These are phyloP conservation scores for Stegana nigrithorax DNA, from an alignment of 2,888 invertebrate species.

Conservation along the genomic window DNA sequence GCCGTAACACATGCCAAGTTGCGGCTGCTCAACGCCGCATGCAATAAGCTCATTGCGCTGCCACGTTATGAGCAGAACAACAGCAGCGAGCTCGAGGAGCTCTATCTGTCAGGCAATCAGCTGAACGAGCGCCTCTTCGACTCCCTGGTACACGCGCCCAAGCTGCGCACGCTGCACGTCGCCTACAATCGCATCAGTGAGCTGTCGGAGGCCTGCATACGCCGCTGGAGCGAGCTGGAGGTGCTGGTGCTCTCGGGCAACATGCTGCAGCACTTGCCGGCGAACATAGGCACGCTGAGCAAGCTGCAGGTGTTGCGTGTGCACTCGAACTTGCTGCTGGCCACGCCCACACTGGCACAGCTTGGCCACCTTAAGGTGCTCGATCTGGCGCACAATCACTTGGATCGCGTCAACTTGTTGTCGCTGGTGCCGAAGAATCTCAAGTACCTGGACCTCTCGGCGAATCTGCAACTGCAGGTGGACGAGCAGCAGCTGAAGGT, in stretches of 20 bases:
- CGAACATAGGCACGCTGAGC: constrained; percentile 78
- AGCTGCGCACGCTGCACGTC: constrained; percentile 78
- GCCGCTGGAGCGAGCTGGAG: constrained; percentile 83
- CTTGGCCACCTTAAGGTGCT: constrained; percentile 80
- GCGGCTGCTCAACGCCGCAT: constrained; percentile 80
- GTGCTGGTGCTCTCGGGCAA: constrained; percentile 87
- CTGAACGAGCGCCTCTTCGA: constrained; percentile 78
- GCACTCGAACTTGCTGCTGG: constrained; percentile 83
- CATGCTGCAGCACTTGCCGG: constrained; percentile 79
- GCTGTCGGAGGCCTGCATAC: constrained; percentile 80
- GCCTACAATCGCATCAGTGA: constrained; percentile 83
- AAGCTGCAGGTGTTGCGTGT: constrained; percentile 81
- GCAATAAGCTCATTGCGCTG: constrained; percentile 79
- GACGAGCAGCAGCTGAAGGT: constrained; percentile 85
- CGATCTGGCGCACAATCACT: constrained; percentile 86
- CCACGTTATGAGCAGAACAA: constrained; percentile 70
- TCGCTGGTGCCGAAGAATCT: constrained; percentile 83
- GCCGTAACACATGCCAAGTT: constrained; percentile 73
- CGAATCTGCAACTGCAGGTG: constrained; percentile 84
- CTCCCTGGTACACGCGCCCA: constrained; percentile 75
- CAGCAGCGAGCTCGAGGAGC: constrained; percentile 75
- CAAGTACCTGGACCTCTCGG: constrained; percentile 86
- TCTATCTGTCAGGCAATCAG: constrained; percentile 81
- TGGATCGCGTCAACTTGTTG: constrained; percentile 82
- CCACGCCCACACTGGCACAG: constrained; percentile 81